Evolutionary conservation across 2,888 invertebrate species (phyloP).

Genomic region (Beris morrisii): DNA sequence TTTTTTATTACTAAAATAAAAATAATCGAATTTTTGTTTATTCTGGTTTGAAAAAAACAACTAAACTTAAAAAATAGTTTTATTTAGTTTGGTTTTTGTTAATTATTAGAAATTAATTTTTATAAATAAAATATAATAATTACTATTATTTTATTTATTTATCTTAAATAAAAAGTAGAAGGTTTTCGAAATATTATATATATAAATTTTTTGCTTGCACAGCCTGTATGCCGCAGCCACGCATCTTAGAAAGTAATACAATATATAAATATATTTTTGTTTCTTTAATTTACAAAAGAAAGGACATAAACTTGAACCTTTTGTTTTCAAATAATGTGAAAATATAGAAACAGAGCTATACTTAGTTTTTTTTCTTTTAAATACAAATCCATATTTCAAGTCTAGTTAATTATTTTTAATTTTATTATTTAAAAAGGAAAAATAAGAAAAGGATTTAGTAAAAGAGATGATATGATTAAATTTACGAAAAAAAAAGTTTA

Average conservation of each 20-base stretch:
- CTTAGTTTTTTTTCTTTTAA: background rate
- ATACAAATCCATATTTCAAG: background rate
- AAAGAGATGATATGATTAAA: background rate
- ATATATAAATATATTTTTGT: conserved; percentile 36
- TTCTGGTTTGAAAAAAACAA: background rate
- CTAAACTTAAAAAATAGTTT: background rate
- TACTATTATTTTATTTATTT: conserved; percentile 23
- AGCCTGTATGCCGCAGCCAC: conserved; percentile 59
- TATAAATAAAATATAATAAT: conserved; percentile 12
- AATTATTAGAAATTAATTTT: conserved; percentile 13
- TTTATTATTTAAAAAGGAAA: background rate
- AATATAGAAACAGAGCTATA: too few species aligned
- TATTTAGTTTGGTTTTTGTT: conserved; percentile 6
- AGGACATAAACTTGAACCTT: too few species aligned
- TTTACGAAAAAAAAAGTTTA: conserved; percentile 29
- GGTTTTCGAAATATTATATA: conserved; percentile 43
- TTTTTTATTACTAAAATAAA: conserved; percentile 9
- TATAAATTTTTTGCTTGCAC: conserved; percentile 57
- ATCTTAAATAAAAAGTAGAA: conserved; percentile 36
- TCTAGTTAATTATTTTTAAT: background rate
- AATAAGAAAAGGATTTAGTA: conserved; percentile 1
- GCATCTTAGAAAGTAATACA: conserved; percentile 49
- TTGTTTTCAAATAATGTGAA: too few species aligned
- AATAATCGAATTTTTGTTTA: conserved; percentile 6
- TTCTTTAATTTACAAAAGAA: conserved; percentile 21